A percentile compares a stretch with the other conserved stretches of the same genome.
These are phyloP conservation scores for Rotaria sp. DNA, from an alignment of 2,888 invertebrate species.

Conservation along the genomic window DNA sequence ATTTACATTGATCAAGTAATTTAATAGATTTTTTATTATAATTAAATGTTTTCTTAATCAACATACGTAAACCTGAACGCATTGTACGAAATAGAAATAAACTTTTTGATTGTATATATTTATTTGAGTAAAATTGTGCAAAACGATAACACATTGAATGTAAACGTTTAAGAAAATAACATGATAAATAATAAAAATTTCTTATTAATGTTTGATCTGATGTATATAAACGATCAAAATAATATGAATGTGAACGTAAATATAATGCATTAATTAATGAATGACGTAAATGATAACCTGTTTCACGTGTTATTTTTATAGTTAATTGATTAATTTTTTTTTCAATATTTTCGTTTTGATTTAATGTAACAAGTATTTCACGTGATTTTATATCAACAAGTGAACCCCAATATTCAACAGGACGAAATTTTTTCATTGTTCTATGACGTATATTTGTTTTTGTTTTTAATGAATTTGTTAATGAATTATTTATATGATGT, in stretches of 20 bases:
- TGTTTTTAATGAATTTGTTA: neutral
- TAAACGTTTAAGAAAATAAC: conserved; percentile 6
- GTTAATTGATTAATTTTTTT: neutral
- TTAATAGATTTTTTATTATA: neutral
- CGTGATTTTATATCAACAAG: neutral
- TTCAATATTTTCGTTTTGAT: neutral
- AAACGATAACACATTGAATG: conserved; percentile 1
- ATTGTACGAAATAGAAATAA: neutral
- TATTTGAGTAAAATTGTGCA: neutral
- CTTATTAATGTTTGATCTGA: neutral
- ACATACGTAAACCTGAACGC: neutral
- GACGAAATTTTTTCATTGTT: neutral
- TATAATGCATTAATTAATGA: neutral
- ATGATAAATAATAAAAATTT: neutral
- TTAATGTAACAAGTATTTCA: neutral
- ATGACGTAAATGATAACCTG: neutral
- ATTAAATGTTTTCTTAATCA: neutral
- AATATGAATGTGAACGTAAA: neutral
- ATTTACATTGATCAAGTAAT: neutral
- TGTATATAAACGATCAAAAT: neutral
- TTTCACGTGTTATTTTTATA: neutral
- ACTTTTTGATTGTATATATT: neutral
- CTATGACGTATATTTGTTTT: neutral
- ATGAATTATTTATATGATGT: neutral
- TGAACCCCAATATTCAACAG: conserved; percentile 12